Base-by-base conservation (phyloP, 2,797 vertebrate species). In the Poeciliopsis paucimaculata region DNA sequence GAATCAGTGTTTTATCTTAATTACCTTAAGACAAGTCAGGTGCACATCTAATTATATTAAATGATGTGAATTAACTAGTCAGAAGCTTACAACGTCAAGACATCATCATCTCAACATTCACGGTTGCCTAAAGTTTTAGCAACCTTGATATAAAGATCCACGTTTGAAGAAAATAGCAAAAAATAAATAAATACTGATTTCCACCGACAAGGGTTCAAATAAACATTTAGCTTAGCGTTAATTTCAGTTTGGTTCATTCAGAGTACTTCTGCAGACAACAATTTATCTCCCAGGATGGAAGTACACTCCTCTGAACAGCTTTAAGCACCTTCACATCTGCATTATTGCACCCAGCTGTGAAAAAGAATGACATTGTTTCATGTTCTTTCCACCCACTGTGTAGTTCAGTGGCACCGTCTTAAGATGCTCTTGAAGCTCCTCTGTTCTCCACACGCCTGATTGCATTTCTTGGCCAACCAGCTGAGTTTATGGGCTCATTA, bases 401-500 rank as follows among this genome's bases (percentile, higher is more conserved):
- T 66, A 55, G 73, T 39, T 78, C 64, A 73, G 26, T 77, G 16
- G 11, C 74, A 77, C 55, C 20, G 74, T 83, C 73, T 81, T 75
- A 28, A 72, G 80, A 82, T 72, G 78, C 66, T 85, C 78, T 83
- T 85, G 57, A 80, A 87, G 80, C 75, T 70, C 81, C 82, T 85
- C 72, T 47, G 46, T 72, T 84, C 82, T 84, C 73, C 82, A 83
- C 86, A 86, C 70, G 75, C 86, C 82, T 84, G 80, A 86, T 82
- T 82, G 82, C 80, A 77, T 91, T 89, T 92, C 78, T 84, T 93
- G 82, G 82, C 92, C 90, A 91, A 88, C 88, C 88, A 91, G 84
- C 89, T 77, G 80, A 88, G 84, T 94, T 93, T 94, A 94, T 91
- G 91, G 93, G 91, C 88, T 93, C 93, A 95, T 95, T 94, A 95